phyloP scores from a whole-genome alignment of 2,888 invertebrate genomes.

The Cataglyphis albicans region DNA sequence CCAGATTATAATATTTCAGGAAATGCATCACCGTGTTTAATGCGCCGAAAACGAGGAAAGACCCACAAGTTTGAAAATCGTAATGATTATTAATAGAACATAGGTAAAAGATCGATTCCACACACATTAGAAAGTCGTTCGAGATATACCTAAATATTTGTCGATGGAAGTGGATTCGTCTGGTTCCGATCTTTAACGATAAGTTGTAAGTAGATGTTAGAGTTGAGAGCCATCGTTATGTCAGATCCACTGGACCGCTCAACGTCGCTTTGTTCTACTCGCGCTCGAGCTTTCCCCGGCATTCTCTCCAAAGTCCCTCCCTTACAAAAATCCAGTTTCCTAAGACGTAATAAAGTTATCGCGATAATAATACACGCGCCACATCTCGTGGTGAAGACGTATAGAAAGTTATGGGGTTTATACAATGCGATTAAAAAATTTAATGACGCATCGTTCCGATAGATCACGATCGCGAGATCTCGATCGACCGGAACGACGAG shows the following conservation, averaged over 20 bases:
- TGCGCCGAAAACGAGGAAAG: background rate
- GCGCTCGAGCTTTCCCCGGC: slow-evolving; percentile 3
- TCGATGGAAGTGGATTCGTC: background rate
- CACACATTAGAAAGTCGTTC: background rate
- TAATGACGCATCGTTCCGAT: slow-evolving; percentile 36
- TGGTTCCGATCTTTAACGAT: background rate
- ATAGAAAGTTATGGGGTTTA: slow-evolving; percentile 41
- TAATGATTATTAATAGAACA: background rate
- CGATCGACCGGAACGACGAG: slow-evolving; percentile 42
- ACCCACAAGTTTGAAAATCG: background rate
- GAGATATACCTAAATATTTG: background rate
- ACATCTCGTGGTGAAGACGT: background rate
- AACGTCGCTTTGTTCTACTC: slow-evolving; percentile 46
- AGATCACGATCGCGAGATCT: slow-evolving; percentile 29
- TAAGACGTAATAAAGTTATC: slow-evolving; percentile 44
- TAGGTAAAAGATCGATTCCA: background rate
- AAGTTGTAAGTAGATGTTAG: slow-evolving; percentile 3
- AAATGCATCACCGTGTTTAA: background rate
- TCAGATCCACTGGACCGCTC: slow-evolving; percentile 1
- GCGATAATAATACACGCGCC: slow-evolving; percentile 40
- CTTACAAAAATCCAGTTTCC: slow-evolving; percentile 45
- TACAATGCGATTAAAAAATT: slow-evolving; percentile 39
- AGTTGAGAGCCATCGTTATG: slow-evolving; percentile 7
- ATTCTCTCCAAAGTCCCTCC: slow-evolving; percentile 9
- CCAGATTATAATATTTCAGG: slow-evolving; percentile 30